Evolutionary conservation across 2,888 invertebrate genomes (phyloP), one percentile per base, ranked within the genome.

Genomic region (Leucania comma): DNA sequence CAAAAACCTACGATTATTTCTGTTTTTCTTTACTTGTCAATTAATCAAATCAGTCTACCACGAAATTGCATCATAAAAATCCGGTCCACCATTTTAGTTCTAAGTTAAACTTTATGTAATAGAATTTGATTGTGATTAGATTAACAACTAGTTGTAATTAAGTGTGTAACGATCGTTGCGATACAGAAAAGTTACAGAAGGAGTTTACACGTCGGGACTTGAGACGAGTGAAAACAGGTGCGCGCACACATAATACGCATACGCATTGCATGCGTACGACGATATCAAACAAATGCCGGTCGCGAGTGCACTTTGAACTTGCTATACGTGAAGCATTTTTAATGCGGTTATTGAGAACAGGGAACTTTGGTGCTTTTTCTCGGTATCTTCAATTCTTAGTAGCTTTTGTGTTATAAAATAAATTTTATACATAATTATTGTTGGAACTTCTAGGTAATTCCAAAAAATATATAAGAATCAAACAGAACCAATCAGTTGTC

Each of bases 61-160:
- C 46, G 24, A 71, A 66, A 78, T 73, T 75, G 32, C 78, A 48
- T 67, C 29, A 72, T 46, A 29, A 51, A 77, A 78, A 60, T 58
- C 62, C 61, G 20, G 67, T 62, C 65, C 29, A 48, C 58, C 48
- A 42, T 46, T 68, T 79, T 51, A 54, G 48, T 61, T 53, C 38
- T 20, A 50, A 29, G 10, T 68, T 51, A 38, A 79, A 59, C 12
- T 59, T 69, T 70, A 66, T 54, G 56, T 60, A 71, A 71, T 53
- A 29, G 24, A 76, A 63, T 20, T 69, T 64, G 53, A 79, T 80
- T 68, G 58, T 68, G 59, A 77, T 73, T 57, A 59, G 73, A 68
- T 51, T 68, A 81, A 72, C 81, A 64, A 64, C 48, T 63, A 66
- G 66, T 42, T 62, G 48, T 70, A 82, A 76, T 79, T 69, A 72